phyloP scores from a whole-genome alignment of 2,797 vertebrate genomes.

The Coranthus polyacanthus region DNA sequence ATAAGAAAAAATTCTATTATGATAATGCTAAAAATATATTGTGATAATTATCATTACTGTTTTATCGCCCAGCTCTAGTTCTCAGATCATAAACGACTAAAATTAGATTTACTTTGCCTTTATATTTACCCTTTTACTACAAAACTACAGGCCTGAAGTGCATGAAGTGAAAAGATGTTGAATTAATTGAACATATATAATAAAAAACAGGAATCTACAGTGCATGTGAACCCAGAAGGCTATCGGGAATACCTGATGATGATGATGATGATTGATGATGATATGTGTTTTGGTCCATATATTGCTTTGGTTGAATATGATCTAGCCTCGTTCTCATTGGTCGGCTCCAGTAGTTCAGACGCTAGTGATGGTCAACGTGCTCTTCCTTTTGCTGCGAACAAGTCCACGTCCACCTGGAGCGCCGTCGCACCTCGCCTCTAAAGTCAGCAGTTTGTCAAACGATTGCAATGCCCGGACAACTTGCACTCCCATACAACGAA shows the following conservation, averaged over 20 bases:
- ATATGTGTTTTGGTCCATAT: neutral
- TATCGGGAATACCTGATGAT: conserved; percentile 17
- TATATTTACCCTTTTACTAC: too few species aligned
- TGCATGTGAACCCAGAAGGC: conserved; percentile 2
- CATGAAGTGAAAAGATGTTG: conserved; percentile 8
- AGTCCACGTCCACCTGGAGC: conserved; percentile 30
- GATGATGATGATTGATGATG: too few species aligned
- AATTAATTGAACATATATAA: neutral
- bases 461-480: conserved; percentile 33
- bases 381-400: conserved; percentile 48
- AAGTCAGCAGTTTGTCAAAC: conserved; percentile 36
- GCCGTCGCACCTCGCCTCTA: conserved; percentile 27
- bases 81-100: too few species aligned
- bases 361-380: conserved; percentile 57
- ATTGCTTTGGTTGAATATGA: conserved; percentile 13
- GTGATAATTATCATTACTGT: too few species aligned
- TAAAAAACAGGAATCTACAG: conserved; percentile 7
- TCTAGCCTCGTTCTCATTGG: neutral
- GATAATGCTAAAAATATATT: too few species aligned
- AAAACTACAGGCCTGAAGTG: neutral
- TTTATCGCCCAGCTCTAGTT: too few species aligned
- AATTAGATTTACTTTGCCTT: too few species aligned
- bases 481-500: conserved; percentile 63
- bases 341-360: conserved; percentile 9
- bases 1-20: too few species aligned